A percentile compares a stretch with the other conserved stretches of the same genome.
These are phyloP conservation scores for Antheraea assamensis DNA, from an alignment of 2,888 invertebrate species.

Conservation along the genomic window DNA sequence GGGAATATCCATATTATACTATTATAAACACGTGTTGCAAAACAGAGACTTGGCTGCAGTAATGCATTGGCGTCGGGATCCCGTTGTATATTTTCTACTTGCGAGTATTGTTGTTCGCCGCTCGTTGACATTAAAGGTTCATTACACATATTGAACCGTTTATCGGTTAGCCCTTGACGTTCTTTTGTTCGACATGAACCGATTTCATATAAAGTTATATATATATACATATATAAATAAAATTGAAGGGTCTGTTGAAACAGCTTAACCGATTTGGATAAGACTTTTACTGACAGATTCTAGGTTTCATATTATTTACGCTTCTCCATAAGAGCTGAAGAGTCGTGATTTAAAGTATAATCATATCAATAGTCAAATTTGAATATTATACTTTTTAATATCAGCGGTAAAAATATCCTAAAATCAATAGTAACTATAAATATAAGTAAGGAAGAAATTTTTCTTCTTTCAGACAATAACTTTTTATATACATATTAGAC, in stretches of 20 bases:
- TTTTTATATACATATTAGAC: conserved; percentile 1
- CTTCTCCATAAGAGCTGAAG: too few species aligned
- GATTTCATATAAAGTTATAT: neutral
- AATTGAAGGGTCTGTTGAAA: too few species aligned
- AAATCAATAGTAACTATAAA: neutral
- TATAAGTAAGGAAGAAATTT: neutral
- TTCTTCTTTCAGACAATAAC: neutral
- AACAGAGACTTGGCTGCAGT: conserved; percentile 60
- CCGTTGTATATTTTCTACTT: conserved; percentile 44
- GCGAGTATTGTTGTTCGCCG: conserved; percentile 63
- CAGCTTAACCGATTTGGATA: too few species aligned
- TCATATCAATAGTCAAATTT: too few species aligned
- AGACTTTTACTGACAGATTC: too few species aligned
- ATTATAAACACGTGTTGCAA: conserved; percentile 38
- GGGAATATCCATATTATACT: neutral
- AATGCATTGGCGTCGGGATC: conserved; percentile 45
- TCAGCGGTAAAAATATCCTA: neutral
- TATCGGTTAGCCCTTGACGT: neutral
- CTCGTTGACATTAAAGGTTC: conserved; percentile 36
- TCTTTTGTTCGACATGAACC: neutral
- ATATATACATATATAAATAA: neutral
- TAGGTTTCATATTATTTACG: too few species aligned
- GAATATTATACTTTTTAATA: too few species aligned
- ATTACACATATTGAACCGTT: neutral
- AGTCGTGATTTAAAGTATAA: too few species aligned